Evolutionary conservation across 1,140 invertebrate species (phyloP).

Genomic region (Galleria mellonella): DNA sequence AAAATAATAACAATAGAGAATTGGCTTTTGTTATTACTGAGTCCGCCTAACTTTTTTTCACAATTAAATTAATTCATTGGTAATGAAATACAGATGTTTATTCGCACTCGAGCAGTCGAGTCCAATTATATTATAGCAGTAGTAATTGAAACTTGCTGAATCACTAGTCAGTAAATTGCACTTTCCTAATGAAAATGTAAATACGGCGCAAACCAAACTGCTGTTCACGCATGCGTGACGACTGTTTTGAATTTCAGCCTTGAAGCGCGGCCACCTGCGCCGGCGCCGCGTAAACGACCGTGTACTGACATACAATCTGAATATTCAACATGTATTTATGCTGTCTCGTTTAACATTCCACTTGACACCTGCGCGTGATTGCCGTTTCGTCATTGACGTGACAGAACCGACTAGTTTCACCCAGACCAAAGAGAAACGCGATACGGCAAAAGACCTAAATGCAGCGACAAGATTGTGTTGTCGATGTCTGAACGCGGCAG

Average conservation of each 20-base stretch:
- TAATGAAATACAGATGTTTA: too few species aligned
- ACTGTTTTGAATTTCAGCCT: conserved; percentile 73
- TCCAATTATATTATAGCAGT: too few species aligned
- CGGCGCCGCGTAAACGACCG: conserved; percentile 69
- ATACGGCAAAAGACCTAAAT: conserved; percentile 16
- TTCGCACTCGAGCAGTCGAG: too few species aligned
- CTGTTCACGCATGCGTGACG: conserved; percentile 66
- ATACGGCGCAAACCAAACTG: conserved; percentile 47
- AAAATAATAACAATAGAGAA: too few species aligned
- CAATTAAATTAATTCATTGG: too few species aligned
- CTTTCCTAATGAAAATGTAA: conserved; percentile 18
- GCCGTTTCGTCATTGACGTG: conserved; percentile 34
- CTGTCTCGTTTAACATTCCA: conserved; percentile 58
- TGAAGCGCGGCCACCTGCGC: conserved; percentile 69
- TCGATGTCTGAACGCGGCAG: conserved; percentile 29
- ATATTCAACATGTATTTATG: conserved; percentile 69
- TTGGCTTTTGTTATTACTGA: too few species aligned
- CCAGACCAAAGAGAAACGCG: neutral
- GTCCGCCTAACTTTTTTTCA: too few species aligned
- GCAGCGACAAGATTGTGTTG: conserved; percentile 22
- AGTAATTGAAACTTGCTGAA: neutral
- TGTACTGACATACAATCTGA: conserved; percentile 71
- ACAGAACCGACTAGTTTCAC: conserved; percentile 1
- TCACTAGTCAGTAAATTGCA: neutral
- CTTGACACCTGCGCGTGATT: conserved; percentile 57